Evolutionary conservation across 2,797 vertebrate species (phyloP), one percentile per base, ranked within the genome.

Genomic region (Borostomias antarcticus): DNA sequence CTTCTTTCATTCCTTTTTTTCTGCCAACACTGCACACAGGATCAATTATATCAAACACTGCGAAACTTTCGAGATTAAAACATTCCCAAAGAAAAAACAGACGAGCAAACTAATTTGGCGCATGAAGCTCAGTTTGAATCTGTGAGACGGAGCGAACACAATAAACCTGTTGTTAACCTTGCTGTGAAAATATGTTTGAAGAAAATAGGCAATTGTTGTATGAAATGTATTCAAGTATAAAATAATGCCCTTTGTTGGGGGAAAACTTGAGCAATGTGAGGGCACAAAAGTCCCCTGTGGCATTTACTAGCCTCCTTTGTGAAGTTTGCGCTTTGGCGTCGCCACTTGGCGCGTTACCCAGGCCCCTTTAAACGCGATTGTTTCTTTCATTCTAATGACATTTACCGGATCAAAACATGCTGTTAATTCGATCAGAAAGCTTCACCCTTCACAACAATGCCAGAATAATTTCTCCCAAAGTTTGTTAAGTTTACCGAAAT

Each of bases 381-480:
- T 96, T 97, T 98, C 95, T 96, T 95, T 94, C 95, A 94, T 96
- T 98, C 94, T 97, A 97, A 97, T 96, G 96, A 98, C 97, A 98
- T 98, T 99, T 96, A 98, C 96, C 96, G 96, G 95, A 98, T 99
- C 96, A 98, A 98, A 99, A 99, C 97, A 94, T 94, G 95, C 95
- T 97, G 95, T 97, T 99, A 99, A 99, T 99, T 99, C 96, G 97
- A 98, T 98, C 96, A 98, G 96, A 98, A 98, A 94, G 96, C 96
- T 96, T 95, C 94, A 93, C 94, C 95, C 95, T 95, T 91, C 92
- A 88, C 93, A 95, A 99, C 97, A 99, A 99, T 96, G 88, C 95
- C 95, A 93, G 94, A 95, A 95, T 96, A 94, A 97, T 96, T 96
- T 96, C 94, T 95, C 93, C 94, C 94, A 94, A 98, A 98, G 95